Evolutionary conservation across 2,113 vertebrate species (phyloP), one percentile per base, ranked within the genome.

Genomic region (Macrotus californicus): DNA sequence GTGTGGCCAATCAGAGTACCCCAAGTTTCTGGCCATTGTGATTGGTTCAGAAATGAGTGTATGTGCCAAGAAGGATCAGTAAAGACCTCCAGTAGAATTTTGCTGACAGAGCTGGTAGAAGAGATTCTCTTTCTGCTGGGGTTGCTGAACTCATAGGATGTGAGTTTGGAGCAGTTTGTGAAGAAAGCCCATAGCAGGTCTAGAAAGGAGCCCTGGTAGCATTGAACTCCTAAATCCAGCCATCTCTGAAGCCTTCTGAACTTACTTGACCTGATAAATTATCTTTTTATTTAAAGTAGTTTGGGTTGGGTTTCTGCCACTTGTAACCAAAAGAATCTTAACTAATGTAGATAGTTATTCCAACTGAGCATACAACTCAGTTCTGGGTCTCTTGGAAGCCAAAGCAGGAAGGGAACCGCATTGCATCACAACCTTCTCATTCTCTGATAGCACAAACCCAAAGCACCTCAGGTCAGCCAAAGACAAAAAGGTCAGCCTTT

Each of bases 271-370:
- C 72, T 82, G 67, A 92, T 85, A 87, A 89, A 66, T 95, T 67
- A 90, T 43, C 69, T 52, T 93, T 80, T 61, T 73, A 84, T 66
- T 84, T 89, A 89, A 94, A 88, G 41, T 48, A 16, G 15, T 92
- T 69, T 69, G 52, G 48, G 56, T 79, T 93, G 79, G 41, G 59
- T 84, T 88, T 81, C 66, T 92, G 76, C 80, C 96, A 72, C 84
- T 90, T 59, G 34, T 75, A 80, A 84, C 72, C 29, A 31, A 92
- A 95, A 94, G 81, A 84, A 61, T 87, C 76, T 92, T 86, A 96
- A 43, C 52, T 34, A 29, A 92, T 73, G 61, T 12, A 29, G 66
- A 69, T 22, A 34, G 59, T 84, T 95, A 39, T 76, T 93, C 83
- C 79, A 87, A 54, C 67, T 21, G 59, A 41, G 70, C 89, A 22